Percentiles rank a stretch among this genome's conserved stretches.
These are phyloP conservation scores for Mus minutoides DNA, from an alignment of 2,797 vertebrate genomes.

Conservation along the genomic window DNA sequence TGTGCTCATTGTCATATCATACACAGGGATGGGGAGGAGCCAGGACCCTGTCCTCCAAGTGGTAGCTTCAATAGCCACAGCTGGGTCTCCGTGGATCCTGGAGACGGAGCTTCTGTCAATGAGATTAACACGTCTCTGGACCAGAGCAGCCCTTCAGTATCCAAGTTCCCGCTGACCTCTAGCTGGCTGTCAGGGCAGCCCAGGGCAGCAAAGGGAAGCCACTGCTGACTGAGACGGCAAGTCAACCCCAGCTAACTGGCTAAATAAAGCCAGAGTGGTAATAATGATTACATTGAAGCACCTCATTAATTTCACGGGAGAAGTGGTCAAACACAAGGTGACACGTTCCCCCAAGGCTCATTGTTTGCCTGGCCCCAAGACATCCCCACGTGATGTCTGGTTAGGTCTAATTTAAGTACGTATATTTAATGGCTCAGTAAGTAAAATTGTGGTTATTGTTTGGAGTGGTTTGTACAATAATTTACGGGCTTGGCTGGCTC, in stretches of 20 bases:
- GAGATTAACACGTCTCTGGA: accelerated
- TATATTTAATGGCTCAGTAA: constrained; percentile 89
- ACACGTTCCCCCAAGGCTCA: constrained; percentile 83
- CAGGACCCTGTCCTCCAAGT: accelerated
- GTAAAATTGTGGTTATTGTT: constrained; percentile 88
- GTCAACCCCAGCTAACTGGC: constrained; percentile 85
- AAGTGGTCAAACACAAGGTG: constrained; percentile 82
- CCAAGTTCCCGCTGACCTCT: neutral
- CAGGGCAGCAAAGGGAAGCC: constrained; percentile 27
- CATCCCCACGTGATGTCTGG: constrained; percentile 80
- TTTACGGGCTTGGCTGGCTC: constrained; percentile 85
- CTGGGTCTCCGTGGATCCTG: neutral
- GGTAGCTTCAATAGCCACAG: accelerated
- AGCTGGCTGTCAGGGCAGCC: neutral
- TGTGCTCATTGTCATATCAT: accelerated
- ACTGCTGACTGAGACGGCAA: neutral
- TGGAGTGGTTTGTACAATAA: constrained; percentile 86
- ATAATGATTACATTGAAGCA: constrained; percentile 86
- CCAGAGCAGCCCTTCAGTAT: accelerated
- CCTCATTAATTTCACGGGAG: constrained; percentile 88
- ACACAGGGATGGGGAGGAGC: accelerated
- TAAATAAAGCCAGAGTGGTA: constrained; percentile 85
- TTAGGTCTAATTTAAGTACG: constrained; percentile 87
- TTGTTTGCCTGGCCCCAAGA: constrained; percentile 84
- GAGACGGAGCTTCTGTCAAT: accelerated